A percentile compares a stretch with the other conserved stretches of the same genome.
phyloP scores from a whole-genome alignment of 2,888 invertebrate species.

The Microplitis deprimator region DNA sequence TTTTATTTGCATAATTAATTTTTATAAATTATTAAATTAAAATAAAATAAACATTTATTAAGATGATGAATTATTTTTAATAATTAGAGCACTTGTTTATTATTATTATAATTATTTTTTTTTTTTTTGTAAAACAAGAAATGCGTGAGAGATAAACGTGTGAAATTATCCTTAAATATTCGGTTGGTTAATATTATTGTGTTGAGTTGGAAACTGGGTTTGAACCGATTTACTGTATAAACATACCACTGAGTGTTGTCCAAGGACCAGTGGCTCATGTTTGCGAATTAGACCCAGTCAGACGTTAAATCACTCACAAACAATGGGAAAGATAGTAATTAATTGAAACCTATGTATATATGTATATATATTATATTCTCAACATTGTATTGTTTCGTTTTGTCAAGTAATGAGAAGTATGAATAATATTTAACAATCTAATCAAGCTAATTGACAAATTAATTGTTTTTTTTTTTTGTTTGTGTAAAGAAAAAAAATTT shows the following conservation, averaged over 20 bases:
- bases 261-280: slow-evolving; percentile 58
- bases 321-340: slow-evolving; percentile 39
- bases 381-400: too few relatives aligned
- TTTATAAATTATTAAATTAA: not conserved
- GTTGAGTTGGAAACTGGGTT: slow-evolving; percentile 34
- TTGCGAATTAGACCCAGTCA: slow-evolving; percentile 68
- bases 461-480: too few relatives aligned
- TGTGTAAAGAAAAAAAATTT: too few relatives aligned
- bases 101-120: too few relatives aligned
- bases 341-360: not conserved
- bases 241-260: slow-evolving; percentile 50
- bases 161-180: not conserved
- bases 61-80: not conserved
- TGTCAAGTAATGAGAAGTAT: too few relatives aligned
- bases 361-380: too few relatives aligned
- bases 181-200: not conserved
- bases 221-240: slow-evolving; percentile 58
- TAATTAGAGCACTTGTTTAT: not conserved
- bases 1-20: slow-evolving; percentile 1
- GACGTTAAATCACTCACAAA: slow-evolving; percentile 64
- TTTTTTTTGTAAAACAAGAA: not conserved
- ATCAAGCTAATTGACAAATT: too few relatives aligned
- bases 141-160: not conserved
- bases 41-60: not conserved
- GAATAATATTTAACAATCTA: too few relatives aligned